Evolutionary conservation across 2,888 invertebrate genomes (phyloP).

Genomic region (Agrypnus murinus): DNA sequence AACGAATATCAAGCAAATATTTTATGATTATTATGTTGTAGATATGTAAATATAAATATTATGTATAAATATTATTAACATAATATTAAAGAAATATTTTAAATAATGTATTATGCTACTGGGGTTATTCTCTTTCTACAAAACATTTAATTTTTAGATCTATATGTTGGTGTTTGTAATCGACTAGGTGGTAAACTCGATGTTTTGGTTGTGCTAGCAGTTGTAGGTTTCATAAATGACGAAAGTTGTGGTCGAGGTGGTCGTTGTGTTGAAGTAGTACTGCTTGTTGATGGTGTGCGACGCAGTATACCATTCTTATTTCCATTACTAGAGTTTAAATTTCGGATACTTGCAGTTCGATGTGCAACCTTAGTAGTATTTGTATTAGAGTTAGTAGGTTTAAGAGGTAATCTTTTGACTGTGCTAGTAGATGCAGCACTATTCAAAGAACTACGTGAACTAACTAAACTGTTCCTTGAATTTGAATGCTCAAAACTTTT

Average conservation of each 20-base stretch:
- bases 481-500: constrained; percentile 84
- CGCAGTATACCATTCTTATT: constrained; percentile 66
- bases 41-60: too few species aligned
- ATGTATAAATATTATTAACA: too few species aligned
- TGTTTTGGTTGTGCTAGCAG: constrained; percentile 86
- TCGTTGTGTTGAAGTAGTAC: constrained; percentile 56
- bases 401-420: constrained; percentile 79
- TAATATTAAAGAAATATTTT: too few species aligned
- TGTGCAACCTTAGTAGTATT: constrained; percentile 49
- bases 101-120: too few species aligned
- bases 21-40: too few species aligned
- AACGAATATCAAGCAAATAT: too few species aligned
- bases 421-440: constrained; percentile 87
- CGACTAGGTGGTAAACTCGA: constrained; percentile 48
- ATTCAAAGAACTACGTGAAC: constrained; percentile 88
- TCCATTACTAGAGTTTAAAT: constrained; percentile 60
- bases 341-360: constrained; percentile 58
- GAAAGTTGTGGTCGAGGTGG: constrained; percentile 68
- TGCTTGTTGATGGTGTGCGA: constrained; percentile 65
- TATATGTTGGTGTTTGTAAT: constrained; percentile 43
- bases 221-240: constrained; percentile 91
- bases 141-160: constrained; percentile 39
- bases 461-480: constrained; percentile 85
- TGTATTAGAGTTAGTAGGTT: constrained; percentile 65
- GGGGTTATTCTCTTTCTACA: too few species aligned